phyloP scores from a whole-genome alignment of 2,113 vertebrate species.

The Eulemur rufifrons region DNA sequence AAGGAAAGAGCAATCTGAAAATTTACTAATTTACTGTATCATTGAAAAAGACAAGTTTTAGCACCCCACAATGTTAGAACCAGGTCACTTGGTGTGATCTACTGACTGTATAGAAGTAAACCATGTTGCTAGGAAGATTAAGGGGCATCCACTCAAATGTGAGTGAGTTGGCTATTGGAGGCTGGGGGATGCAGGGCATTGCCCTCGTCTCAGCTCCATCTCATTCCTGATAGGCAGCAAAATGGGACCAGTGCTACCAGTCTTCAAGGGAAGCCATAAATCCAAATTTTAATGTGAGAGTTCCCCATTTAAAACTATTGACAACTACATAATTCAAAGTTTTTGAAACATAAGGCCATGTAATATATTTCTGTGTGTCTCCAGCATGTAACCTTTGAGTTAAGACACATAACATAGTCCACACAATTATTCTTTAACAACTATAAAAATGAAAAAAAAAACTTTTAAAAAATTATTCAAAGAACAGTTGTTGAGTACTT shows the following conservation, averaged over 20 bases:
- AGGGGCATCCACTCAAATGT: background rate
- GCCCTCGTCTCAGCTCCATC: background rate
- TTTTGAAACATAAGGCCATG: background rate
- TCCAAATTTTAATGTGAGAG: background rate
- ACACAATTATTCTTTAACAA: background rate
- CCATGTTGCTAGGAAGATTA: background rate
- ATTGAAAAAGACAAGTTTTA: background rate
- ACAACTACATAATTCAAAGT: background rate
- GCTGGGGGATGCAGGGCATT: background rate
- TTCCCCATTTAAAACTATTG: background rate
- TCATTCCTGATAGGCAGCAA: background rate
- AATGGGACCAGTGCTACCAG: background rate
- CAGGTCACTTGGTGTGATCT: background rate
- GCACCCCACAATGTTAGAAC: background rate
- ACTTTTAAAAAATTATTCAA: background rate
- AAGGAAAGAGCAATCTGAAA: background rate
- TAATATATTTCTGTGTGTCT: background rate
- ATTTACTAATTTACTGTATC: background rate
- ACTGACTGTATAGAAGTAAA: background rate
- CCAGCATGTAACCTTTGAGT: background rate
- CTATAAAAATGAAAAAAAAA: background rate
- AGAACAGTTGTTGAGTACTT: background rate
- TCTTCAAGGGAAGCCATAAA: background rate
- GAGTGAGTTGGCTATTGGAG: background rate
- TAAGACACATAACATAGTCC: background rate